Evolutionary conservation across 2,888 invertebrate species (phyloP), one percentile per base, ranked within the genome.

Genomic region (Nebria brevicollis): DNA sequence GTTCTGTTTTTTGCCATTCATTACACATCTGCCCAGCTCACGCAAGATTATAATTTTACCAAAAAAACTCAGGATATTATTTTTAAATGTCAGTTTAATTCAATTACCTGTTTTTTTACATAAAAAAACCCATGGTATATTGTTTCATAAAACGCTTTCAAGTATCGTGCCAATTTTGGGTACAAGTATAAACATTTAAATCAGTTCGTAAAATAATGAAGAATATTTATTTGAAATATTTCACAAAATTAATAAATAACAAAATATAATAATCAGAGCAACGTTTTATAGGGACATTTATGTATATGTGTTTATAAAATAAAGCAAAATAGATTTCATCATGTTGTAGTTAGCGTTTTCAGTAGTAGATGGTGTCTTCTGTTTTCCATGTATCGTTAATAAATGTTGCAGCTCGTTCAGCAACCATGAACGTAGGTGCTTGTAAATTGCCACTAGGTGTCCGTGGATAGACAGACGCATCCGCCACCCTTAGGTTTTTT

Each of bases 361-460:
- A 72, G 11, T 72, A 72, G 20, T 72, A 72, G 2, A 15, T 1
- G 6, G 72, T 72, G 0, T 72, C n/a, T 10, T 13, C 20, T 5
- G 20, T 79, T n/a, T 68, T 41, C 83, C 83, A 83, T n/a, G 75
- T 75, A 54, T 83, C 77, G 11, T 68, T 80, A 11, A 83, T 82
- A 64, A 81, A 72, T 13, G 43, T 25, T 15, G 90, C 87, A 0
- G 88, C 90, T 84, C 90, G 90, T 84, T 91, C 91, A 0, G 87
- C 91, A 66, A 91, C 89, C 90, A 91, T 91, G 66, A 90, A 88
- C 20, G 87, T 87, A 1, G 90, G 90, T 0, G 90, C 90, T 83
- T 90, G 89, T 64, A 90, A 90, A 84, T 90, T 90, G 4, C 90
- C 90, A 75, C 89, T 89, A 0, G 89, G 89, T 75, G 90, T 88